These are phyloP conservation scores for Nilaparvata lugens DNA, from an alignment of 1,140 invertebrate species.

Conservation along the genomic window DNA sequence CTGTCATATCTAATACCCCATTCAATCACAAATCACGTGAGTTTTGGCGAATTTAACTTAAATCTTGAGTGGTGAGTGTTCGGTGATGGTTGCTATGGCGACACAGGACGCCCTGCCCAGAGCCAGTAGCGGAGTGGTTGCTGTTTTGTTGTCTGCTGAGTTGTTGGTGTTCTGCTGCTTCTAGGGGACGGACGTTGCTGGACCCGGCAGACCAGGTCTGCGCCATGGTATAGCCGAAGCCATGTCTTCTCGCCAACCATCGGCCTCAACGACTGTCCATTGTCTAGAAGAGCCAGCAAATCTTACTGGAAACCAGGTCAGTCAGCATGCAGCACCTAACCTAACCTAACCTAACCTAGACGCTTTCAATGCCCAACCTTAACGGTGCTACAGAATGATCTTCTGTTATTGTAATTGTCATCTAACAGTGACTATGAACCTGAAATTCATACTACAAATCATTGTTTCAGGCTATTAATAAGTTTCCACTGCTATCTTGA, in stretches of 20 bases:
- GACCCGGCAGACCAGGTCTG: background rate
- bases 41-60: background rate
- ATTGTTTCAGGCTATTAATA: too few species aligned
- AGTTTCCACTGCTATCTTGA: too few species aligned
- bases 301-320: background rate
- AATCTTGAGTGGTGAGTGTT: background rate
- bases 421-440: too few species aligned
- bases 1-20: background rate
- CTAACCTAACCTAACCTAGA: too few species aligned
- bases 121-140: too few species aligned
- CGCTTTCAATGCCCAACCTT: too few species aligned
- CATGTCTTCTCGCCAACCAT: conserved; percentile 3
- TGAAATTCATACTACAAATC: too few species aligned
- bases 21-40: background rate
- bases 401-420: too few species aligned
- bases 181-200: background rate
- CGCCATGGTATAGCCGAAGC: conserved; percentile 1
- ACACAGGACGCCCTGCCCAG: background rate
- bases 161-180: background rate
- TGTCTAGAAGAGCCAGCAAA: conserved; percentile 1
- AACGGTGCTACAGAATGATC: too few species aligned
- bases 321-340: background rate
- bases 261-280: background rate
- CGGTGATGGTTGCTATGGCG: background rate
- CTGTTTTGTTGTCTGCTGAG: background rate